Evolutionary conservation across 2,888 invertebrate genomes (phyloP).

Genomic region (Mesorhabditis spiculigera): DNA sequence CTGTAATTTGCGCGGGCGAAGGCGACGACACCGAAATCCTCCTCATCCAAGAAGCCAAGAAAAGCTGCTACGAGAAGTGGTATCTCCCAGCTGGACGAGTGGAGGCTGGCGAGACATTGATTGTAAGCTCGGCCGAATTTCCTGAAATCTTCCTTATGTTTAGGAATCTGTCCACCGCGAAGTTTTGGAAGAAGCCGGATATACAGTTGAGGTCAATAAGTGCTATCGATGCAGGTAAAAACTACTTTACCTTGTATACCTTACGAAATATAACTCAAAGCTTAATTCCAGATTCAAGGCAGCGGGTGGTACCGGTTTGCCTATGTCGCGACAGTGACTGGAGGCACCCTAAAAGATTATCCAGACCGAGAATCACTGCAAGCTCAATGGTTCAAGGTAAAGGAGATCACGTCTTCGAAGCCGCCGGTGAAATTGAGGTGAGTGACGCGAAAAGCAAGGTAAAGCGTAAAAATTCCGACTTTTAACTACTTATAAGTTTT

Average conservation of each 20-base stretch:
- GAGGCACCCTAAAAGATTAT: slow-evolving; percentile 83
- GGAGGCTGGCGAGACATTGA: slow-evolving; percentile 82
- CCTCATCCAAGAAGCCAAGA: slow-evolving; percentile 96
- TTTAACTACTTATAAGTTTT: not conserved
- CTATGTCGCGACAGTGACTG: slow-evolving; percentile 63
- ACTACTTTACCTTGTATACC: too few species aligned
- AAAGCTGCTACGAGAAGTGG: slow-evolving; percentile 86
- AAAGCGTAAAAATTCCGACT: not conserved
- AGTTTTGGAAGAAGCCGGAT: slow-evolving; percentile 91
- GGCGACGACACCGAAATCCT: slow-evolving; percentile 61
- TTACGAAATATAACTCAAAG: not conserved
- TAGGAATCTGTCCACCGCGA: slow-evolving; percentile 80
- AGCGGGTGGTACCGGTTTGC: slow-evolving; percentile 91
- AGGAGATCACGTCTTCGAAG: slow-evolving; percentile 33
- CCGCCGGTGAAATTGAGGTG: slow-evolving; percentile 30
- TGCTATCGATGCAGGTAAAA: slow-evolving; percentile 33
- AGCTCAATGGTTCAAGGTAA: slow-evolving; percentile 48
- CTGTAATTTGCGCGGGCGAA: slow-evolving; percentile 43
- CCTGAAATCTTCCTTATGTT: too few species aligned
- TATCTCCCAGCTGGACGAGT: slow-evolving; percentile 93
- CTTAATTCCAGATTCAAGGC: slow-evolving; percentile 75
- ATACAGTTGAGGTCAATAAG: slow-evolving; percentile 72
- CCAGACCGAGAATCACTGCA: slow-evolving; percentile 63
- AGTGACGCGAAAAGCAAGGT: not conserved
- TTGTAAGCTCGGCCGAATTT: slow-evolving; percentile 59